Base-by-base conservation (phyloP, 2,113 vertebrate genomes). In the Phalacrocorax carbo region DNA sequence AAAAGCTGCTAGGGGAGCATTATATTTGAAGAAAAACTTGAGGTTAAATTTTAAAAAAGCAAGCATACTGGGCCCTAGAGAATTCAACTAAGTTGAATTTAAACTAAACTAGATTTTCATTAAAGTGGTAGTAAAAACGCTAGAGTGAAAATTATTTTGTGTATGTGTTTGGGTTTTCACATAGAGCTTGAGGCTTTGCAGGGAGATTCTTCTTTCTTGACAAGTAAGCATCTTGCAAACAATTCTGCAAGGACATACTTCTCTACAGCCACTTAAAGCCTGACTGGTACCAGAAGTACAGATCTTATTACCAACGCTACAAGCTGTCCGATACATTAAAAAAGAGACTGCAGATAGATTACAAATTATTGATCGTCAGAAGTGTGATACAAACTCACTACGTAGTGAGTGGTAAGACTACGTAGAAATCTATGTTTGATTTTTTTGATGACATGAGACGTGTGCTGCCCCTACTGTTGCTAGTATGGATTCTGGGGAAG, bases 61-160 rank as follows among this genome's bases (percentile, higher is more conserved):
- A 71, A 57, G 40, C 23, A 65, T 15, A 49, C 9, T 36, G 11
- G 17, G 17, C 11, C 19, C 22, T 34, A 86, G 30, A 73, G 30
- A 72, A 88, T 71, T 62, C 52, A 82, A 71, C 18, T 40, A 51
- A 57, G 20, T 30, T 36, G 6, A 48, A 69, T 68, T 90, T 72
- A 55, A 75, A 71, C 36, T 70, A 29, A 86, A 87, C 13, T 23
- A 84, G 9, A 73, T 80, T 81, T 84, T 38, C 80, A 76, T 48
- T 49, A 48, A 60, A 86, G 10, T 54, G 7, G 5, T 44, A 51
- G 17, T 82, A 62, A 85, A 95, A 90, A 48, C 1, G 3, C 7
- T 42, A 60, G 0, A 0, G 36, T 8, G 1, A 60, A 80, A 40
- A 38, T 51, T 54, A 34, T 16, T 38, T 82, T 88, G 57, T 36